Percentiles rank a stretch among this genome's conserved stretches.
Conservation (phyloP, 2,113 vertebrate species). For the Microtus richardsoni region DNA sequence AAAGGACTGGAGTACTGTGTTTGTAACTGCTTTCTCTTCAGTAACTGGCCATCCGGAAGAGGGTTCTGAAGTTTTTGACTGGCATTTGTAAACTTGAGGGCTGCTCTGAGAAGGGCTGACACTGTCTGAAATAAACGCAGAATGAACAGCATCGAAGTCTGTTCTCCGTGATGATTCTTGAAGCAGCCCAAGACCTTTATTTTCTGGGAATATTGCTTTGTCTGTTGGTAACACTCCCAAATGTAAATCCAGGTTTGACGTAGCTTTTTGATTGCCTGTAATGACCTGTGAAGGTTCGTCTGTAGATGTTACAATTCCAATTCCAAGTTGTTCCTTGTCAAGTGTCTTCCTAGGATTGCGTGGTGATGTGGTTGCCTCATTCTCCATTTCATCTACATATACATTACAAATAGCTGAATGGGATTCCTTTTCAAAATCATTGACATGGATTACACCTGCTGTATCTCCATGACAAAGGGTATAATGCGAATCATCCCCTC, state of each 20-base stretch:
- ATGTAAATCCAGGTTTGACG: conserved; percentile 54
- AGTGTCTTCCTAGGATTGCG: conserved; percentile 68
- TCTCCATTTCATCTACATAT: conserved; percentile 79
- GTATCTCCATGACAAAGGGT: conserved; percentile 87
- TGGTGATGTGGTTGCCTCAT: conserved; percentile 78
- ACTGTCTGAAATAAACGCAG: conserved; percentile 72
- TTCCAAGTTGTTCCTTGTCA: conserved; percentile 79
- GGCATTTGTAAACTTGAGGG: conserved; percentile 46
- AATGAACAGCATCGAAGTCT: background rate
- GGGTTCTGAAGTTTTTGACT: background rate
- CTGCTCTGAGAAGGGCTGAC: conserved; percentile 71
- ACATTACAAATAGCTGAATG: conserved; percentile 86
- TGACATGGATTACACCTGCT: conserved; percentile 86
- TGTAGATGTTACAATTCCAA: conserved; percentile 61
- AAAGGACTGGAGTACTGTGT: conserved; percentile 46
- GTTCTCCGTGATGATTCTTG: conserved; percentile 71
- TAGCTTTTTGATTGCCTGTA: conserved; percentile 66
- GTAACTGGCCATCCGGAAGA: background rate
- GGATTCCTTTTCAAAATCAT: conserved; percentile 86
- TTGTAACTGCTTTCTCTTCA: background rate
- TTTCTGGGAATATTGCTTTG: conserved; percentile 42
- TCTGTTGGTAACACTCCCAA: conserved; percentile 65
- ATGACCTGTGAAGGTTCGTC: conserved; percentile 74
- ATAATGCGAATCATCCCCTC: conserved; percentile 88
- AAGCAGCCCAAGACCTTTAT: conserved; percentile 30